Base-by-base conservation (phyloP, 2,888 invertebrate species). In the Smittia sp. region DNA sequence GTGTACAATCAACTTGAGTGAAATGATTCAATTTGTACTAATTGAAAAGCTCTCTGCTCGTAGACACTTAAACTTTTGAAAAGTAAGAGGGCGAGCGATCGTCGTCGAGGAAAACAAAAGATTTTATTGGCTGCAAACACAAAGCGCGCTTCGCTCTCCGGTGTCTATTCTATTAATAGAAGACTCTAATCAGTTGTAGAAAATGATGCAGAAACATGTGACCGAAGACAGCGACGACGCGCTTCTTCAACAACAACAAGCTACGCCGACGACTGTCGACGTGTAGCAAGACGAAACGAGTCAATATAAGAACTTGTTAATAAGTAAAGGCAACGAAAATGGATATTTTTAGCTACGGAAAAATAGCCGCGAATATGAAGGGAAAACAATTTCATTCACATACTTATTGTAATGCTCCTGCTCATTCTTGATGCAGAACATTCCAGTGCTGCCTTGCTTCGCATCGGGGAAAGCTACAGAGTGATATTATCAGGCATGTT, bases 191-290 rank as follows among this genome's bases (percentile, higher is more conserved):
- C 69, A 70, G 69, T 70, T 46, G 46, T 58, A 58, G 11, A 25
- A 32, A 70, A 54, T 32, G 69, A 70, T 70, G 69, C 69, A 70
- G 46, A 70, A 54, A 70, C 69, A 70, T 70, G 69, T 70, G 69
- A 70, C 69, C 52, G 1, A 46, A 32, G 32, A 32, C 32, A 9
- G 9, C 15, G 2, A 46, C 11, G 58, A 58, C 58, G 58, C 6
- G 7, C 52, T 52, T 38, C 52, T 52, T n/a, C 7, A 22, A 58
- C 18, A 22, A 58, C 58, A 58, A 13, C 58, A n/a, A 58, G 15
- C 7, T 52, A 52, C 52, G 15, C 15, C 22, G 58, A 58, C 58
- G 22, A 46, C 4, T 15, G 15, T 46, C 46, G 58, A 22, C 22
- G 22, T 9, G 58, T 13, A 58, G 58, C 6, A 58, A 58, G 18